These are phyloP conservation scores for Galaxias olidus DNA, from an alignment of 2,797 vertebrate genomes.

Conservation along the genomic window DNA sequence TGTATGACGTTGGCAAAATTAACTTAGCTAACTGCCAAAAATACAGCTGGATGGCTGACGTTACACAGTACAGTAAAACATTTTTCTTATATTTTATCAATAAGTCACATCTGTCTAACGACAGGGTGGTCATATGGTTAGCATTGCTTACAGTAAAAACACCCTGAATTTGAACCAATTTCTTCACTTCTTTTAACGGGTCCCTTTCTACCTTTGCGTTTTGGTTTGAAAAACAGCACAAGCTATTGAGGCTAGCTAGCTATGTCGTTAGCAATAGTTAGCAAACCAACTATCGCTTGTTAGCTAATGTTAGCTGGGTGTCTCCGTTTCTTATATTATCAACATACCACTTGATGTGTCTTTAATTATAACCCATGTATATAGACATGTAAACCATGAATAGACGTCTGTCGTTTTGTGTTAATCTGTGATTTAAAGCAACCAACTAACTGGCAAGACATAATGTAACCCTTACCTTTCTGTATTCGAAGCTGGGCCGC, in stretches of 20 bases:
- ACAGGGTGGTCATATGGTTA: too few relatives aligned
- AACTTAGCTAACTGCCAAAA: not conserved
- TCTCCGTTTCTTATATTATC: slow-evolving; percentile 11
- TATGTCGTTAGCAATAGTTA: slow-evolving; percentile 1
- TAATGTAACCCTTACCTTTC: slow-evolving; percentile 78
- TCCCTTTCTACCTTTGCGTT: slow-evolving; percentile 12
- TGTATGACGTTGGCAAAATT: too few relatives aligned
- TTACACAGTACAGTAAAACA: too few relatives aligned
- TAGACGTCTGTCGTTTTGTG: not conserved
- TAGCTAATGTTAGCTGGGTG: slow-evolving; percentile 26
- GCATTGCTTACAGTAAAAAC: not conserved
- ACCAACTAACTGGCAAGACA: not conserved
- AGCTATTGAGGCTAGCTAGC: not conserved
- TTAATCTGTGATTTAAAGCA: not conserved
- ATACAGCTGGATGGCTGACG: not conserved
- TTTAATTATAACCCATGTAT: not conserved
- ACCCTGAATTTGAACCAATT: not conserved
- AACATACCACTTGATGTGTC: not conserved
- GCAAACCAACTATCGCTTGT: slow-evolving; percentile 40
- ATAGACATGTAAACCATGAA: not conserved
- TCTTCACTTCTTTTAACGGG: not conserved
- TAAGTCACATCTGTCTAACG: too few relatives aligned
- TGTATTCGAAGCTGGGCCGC: slow-evolving; percentile 94
- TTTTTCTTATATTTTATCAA: too few relatives aligned
- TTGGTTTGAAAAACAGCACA: slow-evolving; percentile 6